phyloP scores from a whole-genome alignment of 2,113 vertebrate species.

The Cyrtonyx montezumae region DNA sequence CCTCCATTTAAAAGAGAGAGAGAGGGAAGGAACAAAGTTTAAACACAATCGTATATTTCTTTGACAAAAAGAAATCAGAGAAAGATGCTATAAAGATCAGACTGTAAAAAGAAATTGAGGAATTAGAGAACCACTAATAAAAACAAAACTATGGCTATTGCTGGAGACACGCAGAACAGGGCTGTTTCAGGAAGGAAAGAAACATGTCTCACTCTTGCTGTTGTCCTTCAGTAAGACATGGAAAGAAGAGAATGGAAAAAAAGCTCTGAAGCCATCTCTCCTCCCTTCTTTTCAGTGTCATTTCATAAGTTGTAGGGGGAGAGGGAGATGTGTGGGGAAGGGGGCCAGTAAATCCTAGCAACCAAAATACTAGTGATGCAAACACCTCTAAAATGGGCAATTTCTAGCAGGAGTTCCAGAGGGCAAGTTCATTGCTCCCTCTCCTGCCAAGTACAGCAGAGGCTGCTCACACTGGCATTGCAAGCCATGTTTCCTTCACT shows the following conservation, averaged over 20 bases:
- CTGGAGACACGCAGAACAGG: neutral
- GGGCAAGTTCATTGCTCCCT: neutral
- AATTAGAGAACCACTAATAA: neutral
- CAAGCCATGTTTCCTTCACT: neutral
- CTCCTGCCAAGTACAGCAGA: neutral
- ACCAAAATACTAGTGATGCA: constrained; percentile 16
- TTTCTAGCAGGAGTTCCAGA: neutral
- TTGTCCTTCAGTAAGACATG: neutral
- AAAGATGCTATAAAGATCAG: neutral
- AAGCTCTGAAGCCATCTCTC: constrained; percentile 11
- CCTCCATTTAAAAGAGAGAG: neutral
- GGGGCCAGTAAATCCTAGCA: constrained; percentile 54
- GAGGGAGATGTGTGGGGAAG: neutral
- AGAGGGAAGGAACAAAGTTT: neutral
- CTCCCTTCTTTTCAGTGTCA: constrained; percentile 12
- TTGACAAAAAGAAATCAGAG: neutral
- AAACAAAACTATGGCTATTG: neutral
- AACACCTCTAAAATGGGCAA: constrained; percentile 48
- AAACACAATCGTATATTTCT: neutral
- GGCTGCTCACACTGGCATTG: fast-evolving
- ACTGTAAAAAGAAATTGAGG: neutral
- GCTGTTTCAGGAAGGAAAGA: neutral
- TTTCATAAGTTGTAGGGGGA: neutral
- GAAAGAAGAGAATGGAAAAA: constrained; percentile 28
- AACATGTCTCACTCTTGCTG: neutral